Evolutionary conservation across 2,113 vertebrate species (phyloP), one percentile per base, ranked within the genome.

Genomic region (Odontesthes bonariensis): DNA sequence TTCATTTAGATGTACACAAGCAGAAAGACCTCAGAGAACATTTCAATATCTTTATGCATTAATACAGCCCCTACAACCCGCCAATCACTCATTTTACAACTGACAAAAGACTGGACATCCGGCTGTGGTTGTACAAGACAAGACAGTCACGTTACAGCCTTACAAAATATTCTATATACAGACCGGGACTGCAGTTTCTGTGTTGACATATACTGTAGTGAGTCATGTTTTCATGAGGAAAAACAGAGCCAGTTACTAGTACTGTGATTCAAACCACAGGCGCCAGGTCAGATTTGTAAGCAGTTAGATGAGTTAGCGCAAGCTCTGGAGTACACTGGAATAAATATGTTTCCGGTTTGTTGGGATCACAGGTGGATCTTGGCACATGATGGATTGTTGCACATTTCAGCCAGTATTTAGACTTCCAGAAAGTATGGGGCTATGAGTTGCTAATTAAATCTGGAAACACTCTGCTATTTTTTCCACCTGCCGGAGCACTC

Each of bases 91-190:
- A 79, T 68, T 75, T 75, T 74, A 87, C 68, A 85, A 27, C 49
- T 47, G 31, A 70, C 31, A 65, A 19, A 70, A 52, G 27, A 38
- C 49, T 59, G 40, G 12, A 56, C 53, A 73, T 5, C 38, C 12
- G 53, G 20, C 54, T 22, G 42, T 77, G 63, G 52, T 61, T 52
- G 75, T 55, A 88, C 86, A 84, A 83, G 70, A 91, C 88, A 90
- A 75, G 52, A 86, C 78, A 82, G 42, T 79, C 63, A 33, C 75
- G 51, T 69, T 77, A 86, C 75, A 88, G 64, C 68, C 52, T 79
- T 78, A 88, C 79, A 89, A 88, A 89, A 83, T 82, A 52, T 73
- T 33, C 53, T 76, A 72, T 82, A 69, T 72, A 78, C 81, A 82
- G 78, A 62, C 53, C 38, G 5, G 22, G 10, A 70, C 49, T 38